These are phyloP conservation scores for Gonatopus flavifemur DNA, from an alignment of 1,140 invertebrate genomes.

Conservation along the genomic window DNA sequence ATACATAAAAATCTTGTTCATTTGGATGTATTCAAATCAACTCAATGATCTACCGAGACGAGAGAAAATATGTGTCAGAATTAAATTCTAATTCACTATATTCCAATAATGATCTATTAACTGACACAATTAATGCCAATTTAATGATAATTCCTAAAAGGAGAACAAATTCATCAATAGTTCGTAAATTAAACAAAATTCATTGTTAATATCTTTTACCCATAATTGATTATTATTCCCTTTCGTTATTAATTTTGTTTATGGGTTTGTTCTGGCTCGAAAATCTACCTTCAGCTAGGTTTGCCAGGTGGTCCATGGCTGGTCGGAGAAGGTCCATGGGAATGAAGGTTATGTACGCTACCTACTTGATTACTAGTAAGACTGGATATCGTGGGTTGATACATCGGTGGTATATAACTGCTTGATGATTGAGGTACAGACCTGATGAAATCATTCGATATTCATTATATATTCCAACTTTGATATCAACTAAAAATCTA, in stretches of 20 bases:
- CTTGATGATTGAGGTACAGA: conserved; percentile 38
- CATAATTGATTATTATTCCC: too few species aligned
- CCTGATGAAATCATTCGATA: conserved; percentile 9
- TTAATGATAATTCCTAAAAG: too few species aligned
- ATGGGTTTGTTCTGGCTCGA: background rate
- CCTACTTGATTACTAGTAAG: conserved; percentile 41
- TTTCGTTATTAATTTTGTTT: conserved; percentile 2
- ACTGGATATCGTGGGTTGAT: conserved; percentile 38
- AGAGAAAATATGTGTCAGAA: too few species aligned
- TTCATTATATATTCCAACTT: background rate
- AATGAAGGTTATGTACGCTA: conserved; percentile 42
- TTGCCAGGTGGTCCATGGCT: conserved; percentile 41
- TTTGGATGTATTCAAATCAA: too few species aligned
- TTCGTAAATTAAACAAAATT: too few species aligned
- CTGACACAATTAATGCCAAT: too few species aligned
- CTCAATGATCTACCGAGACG: too few species aligned
- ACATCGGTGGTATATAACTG: conserved; percentile 43
- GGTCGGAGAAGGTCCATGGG: conserved; percentile 41
- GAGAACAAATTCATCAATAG: too few species aligned
- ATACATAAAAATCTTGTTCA: too few species aligned
- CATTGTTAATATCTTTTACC: too few species aligned
- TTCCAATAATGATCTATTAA: too few species aligned
- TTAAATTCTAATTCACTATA: too few species aligned
- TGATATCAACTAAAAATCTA: background rate
- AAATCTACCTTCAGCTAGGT: conserved; percentile 46